Evolutionary conservation across 2,888 invertebrate species (phyloP), one percentile per base, ranked within the genome.

Genomic region (Priapulus caudatus): DNA sequence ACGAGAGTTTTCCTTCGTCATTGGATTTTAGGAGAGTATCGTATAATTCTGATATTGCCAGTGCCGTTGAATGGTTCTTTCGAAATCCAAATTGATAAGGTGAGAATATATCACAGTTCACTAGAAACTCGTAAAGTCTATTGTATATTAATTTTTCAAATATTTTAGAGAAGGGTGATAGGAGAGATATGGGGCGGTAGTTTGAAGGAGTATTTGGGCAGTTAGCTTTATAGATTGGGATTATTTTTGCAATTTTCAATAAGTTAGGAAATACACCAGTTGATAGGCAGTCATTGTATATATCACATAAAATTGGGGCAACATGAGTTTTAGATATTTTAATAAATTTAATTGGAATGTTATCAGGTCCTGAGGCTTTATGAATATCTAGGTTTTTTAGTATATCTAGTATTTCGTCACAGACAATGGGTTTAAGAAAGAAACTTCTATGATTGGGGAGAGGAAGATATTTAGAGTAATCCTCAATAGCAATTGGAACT

Each of bases 61-160:
- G n/a, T 33, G 33, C 33, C 10, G 33, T 33, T 33, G 33, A 33
- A 33, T 33, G 10, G 33, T 33, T 33, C 33, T 33, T 33, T 33
- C 33, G 10, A 33, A 33, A 33, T 33, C 33, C 33, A 33, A 33
- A 33, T 33, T 33, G 33, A n/a, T 33, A 33, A n/a, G n/a, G n/a
- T n/a, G n/a, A n/a, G n/a, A n/a, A n/a, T n/a, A n/a, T n/a, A n/a
- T n/a, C n/a, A n/a, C n/a, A n/a, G n/a, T n/a, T n/a, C n/a, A n/a
- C n/a, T n/a, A n/a, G n/a, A n/a, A n/a, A n/a, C n/a, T n/a, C n/a
- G n/a, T n/a, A n/a, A n/a, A n/a, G n/a, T n/a, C n/a, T n/a, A n/a
- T n/a, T n/a, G n/a, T n/a, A n/a, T 33, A 33, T n/a, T n/a, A 33
- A 33, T 10, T 33, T 33, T 33, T 33, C 33, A 33, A 33, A 33